These are phyloP conservation scores for Pollicipes pollicipes DNA, from an alignment of 1,140 invertebrate genomes.

Conservation along the genomic window DNA sequence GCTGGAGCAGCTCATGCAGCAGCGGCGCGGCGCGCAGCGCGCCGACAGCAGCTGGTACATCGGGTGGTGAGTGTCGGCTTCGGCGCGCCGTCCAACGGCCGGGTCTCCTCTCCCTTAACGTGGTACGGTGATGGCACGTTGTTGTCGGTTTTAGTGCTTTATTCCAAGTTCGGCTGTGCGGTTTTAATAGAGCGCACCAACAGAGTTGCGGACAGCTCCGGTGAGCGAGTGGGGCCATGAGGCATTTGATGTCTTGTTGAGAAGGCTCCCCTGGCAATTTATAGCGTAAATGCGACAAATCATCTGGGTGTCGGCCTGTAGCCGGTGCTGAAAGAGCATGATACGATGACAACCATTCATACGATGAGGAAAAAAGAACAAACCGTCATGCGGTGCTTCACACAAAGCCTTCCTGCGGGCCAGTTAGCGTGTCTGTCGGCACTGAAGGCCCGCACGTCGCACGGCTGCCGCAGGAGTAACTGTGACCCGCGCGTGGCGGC, in stretches of 20 bases:
- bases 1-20: constrained; percentile 30
- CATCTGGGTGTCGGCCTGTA: no score
- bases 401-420: background rate
- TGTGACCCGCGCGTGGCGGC: constrained; percentile 30
- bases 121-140: background rate
- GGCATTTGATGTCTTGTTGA: no score
- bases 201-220: background rate
- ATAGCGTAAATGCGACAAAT: no score
- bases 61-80: constrained; percentile 29
- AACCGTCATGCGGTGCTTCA: background rate
- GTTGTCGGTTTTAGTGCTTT: background rate
- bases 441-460: no score
- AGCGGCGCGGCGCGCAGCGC: constrained; percentile 22
- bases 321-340: no score
- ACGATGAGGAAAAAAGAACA: no score
- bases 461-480: constrained; percentile 35
- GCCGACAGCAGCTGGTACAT: constrained; percentile 33
- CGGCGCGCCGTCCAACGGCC: background rate
- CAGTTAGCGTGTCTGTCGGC: constrained; percentile 2
- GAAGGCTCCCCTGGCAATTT: no score
- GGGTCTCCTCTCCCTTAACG: background rate
- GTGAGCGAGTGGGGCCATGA: no score
- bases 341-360: no score
- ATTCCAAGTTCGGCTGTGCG: background rate
- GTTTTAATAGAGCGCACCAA: constrained; percentile 6